Evolutionary conservation across 2,888 invertebrate species (phyloP).

Genomic region (Drosophila helvetica): DNA sequence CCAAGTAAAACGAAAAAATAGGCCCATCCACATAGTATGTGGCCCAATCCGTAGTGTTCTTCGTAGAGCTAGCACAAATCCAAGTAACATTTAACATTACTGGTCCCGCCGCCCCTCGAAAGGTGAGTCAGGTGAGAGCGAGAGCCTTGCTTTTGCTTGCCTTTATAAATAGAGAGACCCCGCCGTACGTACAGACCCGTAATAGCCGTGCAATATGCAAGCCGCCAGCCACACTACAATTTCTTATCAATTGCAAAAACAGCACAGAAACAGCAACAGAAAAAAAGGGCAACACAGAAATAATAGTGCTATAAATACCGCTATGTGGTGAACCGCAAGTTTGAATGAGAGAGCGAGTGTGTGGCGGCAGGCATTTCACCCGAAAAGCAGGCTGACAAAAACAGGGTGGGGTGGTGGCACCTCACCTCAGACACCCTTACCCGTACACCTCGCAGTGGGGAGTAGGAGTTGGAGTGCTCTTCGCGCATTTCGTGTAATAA

Average conservation of each 20-base stretch:
- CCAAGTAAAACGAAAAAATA: slow-evolving; percentile 31
- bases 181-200: background rate
- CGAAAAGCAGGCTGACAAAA: slow-evolving; percentile 18
- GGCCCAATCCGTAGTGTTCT: too few relatives aligned
- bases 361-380: background rate
- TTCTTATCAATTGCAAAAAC: slow-evolving; percentile 68
- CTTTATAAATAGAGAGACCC: slow-evolving; percentile 60
- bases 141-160: slow-evolving; percentile 38
- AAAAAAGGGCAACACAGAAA: slow-evolving; percentile 34
- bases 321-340: slow-evolving; percentile 43
- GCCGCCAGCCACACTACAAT: slow-evolving; percentile 50
- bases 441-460: slow-evolving; percentile 16
- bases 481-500: slow-evolving; percentile 73
- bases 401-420: slow-evolving; percentile 1
- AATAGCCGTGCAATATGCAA: slow-evolving; percentile 52
- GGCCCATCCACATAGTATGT: slow-evolving; percentile 18
- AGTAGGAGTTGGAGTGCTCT: slow-evolving; percentile 46
- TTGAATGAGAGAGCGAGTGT: slow-evolving; percentile 47
- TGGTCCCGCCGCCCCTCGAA: slow-evolving; percentile 14
- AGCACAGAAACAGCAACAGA: slow-evolving; percentile 37
- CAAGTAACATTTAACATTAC: slow-evolving; percentile 29
- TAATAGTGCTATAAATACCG: slow-evolving; percentile 62
- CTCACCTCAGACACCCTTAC: slow-evolving; percentile 37
- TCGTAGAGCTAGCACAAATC: slow-evolving; percentile 11
- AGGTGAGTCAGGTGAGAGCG: slow-evolving; percentile 61